These are phyloP conservation scores for Epinephelus coioides DNA, from an alignment of 2,797 vertebrate genomes.

Conservation along the genomic window DNA sequence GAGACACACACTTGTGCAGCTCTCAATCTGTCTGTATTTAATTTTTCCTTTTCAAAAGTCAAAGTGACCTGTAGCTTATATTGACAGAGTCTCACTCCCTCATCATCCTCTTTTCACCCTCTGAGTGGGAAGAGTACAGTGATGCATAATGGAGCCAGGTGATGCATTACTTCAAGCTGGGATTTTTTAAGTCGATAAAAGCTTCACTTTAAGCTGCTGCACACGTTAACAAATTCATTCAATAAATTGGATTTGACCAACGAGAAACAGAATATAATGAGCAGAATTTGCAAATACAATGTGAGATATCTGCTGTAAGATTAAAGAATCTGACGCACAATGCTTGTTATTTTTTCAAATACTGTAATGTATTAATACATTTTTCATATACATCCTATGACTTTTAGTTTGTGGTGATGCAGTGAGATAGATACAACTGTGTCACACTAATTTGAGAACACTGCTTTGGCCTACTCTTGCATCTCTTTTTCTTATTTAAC, in stretches of 20 bases:
- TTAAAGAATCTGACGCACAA: background rate
- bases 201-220: background rate
- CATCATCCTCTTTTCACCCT: background rate
- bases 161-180: background rate
- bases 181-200: background rate
- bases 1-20: background rate
- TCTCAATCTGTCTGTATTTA: background rate
- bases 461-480: too few species aligned
- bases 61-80: background rate
- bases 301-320: background rate
- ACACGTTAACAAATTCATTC: background rate
- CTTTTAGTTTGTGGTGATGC: too few species aligned
- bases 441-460: too few species aligned
- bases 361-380: too few species aligned
- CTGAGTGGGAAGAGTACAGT: background rate
- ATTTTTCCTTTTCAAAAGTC: conserved; percentile 6
- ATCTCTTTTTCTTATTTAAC: too few species aligned
- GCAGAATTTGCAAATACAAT: background rate
- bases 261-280: background rate
- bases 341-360: too few species aligned
- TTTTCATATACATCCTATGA: too few species aligned
- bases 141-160: background rate
- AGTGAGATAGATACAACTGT: too few species aligned
- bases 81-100: background rate
- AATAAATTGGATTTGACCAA: conserved; percentile 2